Evolutionary conservation across 2,113 vertebrate species (phyloP), one percentile per base, ranked within the genome.

Genomic region (Dicerorhinus sumatrensis): DNA sequence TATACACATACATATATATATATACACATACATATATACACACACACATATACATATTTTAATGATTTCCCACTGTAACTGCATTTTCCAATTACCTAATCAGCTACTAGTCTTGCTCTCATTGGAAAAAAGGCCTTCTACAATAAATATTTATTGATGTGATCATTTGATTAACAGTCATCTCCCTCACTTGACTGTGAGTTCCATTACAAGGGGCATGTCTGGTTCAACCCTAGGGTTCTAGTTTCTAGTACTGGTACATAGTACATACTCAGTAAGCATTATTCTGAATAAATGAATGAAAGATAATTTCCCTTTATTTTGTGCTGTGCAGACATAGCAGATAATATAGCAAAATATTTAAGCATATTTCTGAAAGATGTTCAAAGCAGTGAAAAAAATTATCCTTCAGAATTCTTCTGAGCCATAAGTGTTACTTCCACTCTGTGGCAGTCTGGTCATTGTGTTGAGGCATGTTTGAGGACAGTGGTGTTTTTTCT

Each of bases 231-330:
- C 11, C 77, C 16, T 42, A 21, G 33, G 69, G 23, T 91, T 87
- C 31, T 48, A 94, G 23, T 20, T 6, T 17, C 48, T 70, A 33
- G 8, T 12, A 42, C 1, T 67, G 48, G 29, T 23, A 95, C 51
- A 70, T 2, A 42, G 25, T 76, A 94, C 23, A 9, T 62, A 91
- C 14, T 33, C n/a, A 46, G 27, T 56, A 75, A 80, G 20, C 29
- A 93, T 76, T 81, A 93, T 80, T 75, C 51, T 85, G 33, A 90
- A 96, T 80, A 95, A 93, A 69, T 31, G 29, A 95, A 87, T 67
- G n/a, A 92, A 70, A 97, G 46, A 72, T 51, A 88, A 89, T n/a
- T 87, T 85, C 13, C 21, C 42, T 89, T 92, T 60, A 58, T 83
- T 89, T 89, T 96, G 80, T 82, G 17, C 29, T 82, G 12, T 86